phyloP scores from a whole-genome alignment of 2,888 invertebrate genomes.

The Epinotia brunnichana region DNA sequence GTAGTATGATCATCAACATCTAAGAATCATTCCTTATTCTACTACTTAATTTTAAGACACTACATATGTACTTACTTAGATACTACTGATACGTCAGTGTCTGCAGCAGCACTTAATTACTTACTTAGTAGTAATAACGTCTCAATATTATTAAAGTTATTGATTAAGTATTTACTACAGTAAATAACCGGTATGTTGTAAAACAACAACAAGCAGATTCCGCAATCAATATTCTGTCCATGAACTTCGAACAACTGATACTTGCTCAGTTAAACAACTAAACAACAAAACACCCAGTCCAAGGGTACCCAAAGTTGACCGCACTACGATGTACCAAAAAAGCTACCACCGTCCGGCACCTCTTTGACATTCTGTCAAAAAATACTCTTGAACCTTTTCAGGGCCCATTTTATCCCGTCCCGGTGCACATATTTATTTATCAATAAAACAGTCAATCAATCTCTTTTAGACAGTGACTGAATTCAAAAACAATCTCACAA shows the following conservation, averaged over 20 bases:
- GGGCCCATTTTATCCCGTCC: too few species aligned
- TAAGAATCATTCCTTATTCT: too few species aligned
- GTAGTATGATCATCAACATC: too few species aligned
- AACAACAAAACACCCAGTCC: not conserved
- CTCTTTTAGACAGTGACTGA: not conserved
- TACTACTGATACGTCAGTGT: too few species aligned
- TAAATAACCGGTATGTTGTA: not conserved
- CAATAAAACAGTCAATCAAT: not conserved
- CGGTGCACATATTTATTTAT: too few species aligned
- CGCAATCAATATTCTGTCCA: conserved; percentile 12
- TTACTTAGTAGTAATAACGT: too few species aligned
- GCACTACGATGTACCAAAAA: not conserved
- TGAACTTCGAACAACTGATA: conserved; percentile 1
- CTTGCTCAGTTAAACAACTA: not conserved
- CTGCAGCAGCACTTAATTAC: too few species aligned
- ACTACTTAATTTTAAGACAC: too few species aligned
- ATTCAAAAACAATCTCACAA: not conserved
- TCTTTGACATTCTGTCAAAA: too few species aligned
- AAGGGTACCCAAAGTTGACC: not conserved
- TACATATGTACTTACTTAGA: too few species aligned
- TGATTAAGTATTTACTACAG: not conserved
- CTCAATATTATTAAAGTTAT: too few species aligned
- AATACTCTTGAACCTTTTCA: too few species aligned
- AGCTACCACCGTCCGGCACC: not conserved
- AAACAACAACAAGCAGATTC: conserved; percentile 9